Percentiles rank a stretch among this genome's conserved stretches.
phyloP scores from a whole-genome alignment of 2,113 vertebrate species.

The Lophotis ruficrista region DNA sequence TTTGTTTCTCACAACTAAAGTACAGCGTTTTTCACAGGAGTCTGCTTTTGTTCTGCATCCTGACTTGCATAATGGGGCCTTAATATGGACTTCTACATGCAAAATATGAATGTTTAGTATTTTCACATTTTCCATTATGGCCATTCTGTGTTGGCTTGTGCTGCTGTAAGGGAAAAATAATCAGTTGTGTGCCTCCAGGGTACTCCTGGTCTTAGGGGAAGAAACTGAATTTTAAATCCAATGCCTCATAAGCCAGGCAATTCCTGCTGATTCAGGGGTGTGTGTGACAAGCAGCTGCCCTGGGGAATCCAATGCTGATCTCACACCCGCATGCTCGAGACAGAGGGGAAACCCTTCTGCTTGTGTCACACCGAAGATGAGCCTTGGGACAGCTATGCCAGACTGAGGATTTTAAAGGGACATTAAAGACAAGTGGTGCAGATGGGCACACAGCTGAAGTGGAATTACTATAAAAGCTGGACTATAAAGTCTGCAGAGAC shows the following conservation, averaged over 20 bases:
- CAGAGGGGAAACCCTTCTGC: background rate
- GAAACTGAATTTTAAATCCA: background rate
- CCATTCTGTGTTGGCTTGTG: background rate
- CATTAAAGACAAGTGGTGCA: background rate
- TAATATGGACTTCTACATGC: background rate
- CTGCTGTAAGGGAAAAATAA: background rate
- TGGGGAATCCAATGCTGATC: background rate
- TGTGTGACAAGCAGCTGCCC: background rate
- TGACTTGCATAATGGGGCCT: background rate
- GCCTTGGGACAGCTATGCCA: background rate
- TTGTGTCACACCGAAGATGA: background rate
- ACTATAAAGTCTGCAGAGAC: background rate
- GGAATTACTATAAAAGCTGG: background rate
- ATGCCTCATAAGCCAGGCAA: background rate
- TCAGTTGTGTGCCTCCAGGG: background rate
- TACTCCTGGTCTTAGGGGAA: background rate
- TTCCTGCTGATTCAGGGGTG: slow-evolving; percentile 23
- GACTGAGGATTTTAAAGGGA: background rate
- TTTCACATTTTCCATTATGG: background rate
- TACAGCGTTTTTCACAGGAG: background rate
- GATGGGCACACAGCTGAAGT: background rate
- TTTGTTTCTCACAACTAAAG: background rate
- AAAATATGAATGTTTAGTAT: slow-evolving; percentile 4
- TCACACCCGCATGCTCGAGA: background rate
- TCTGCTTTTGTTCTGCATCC: background rate